Base-by-base conservation (phyloP, 2,888 invertebrate species). In the Clostera curtula region DNA sequence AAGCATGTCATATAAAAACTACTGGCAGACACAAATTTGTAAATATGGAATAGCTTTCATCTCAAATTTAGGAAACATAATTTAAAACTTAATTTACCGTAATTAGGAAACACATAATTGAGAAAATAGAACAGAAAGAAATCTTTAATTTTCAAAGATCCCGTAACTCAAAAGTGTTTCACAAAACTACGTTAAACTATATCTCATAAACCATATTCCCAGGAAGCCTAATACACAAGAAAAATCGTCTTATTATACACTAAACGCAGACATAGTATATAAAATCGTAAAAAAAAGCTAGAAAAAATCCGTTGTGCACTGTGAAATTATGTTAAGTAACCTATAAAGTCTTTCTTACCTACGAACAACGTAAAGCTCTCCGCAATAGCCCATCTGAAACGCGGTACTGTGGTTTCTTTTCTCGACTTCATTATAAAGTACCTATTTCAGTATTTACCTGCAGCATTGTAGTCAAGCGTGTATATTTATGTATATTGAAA, bases 251-350 rank as follows among this genome's bases (percentile, higher is more conserved):
- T 36, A 38, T 47, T 43, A 48, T 48, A 33, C 45, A 49, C 31
- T 33, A 38, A 29, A 40, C 29, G 36, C 21, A 33, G 19, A 30
- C 12, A 19, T 20, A 28, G 15, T 34, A 40, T 35, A 36, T 44
- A 43, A 29, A 33, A 45, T 28, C 22, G 13, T 7, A 12, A 12
- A 2, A n/a, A 11, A 19, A 3, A 18, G 40, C 36, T 28, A 33
- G 22, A 15, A 27, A 34, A 36, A 27, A 12, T 32, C 38, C 37
- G 30, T 31, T 19, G 29, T 25, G 28, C 15, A 30, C 27, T 31
- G 17, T 29, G 22, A 45, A 46, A 55, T 52, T 48, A 54, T 56
- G 52, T 40, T 44, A 48, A 51, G 42, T 41, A 40, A n/a, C 32
- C 30, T 25, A 49, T 50, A 43, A 47, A 55, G 40, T 42, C 38